Base-by-base conservation (phyloP, 2,113 vertebrate species). In the Struthidea cinerea region DNA sequence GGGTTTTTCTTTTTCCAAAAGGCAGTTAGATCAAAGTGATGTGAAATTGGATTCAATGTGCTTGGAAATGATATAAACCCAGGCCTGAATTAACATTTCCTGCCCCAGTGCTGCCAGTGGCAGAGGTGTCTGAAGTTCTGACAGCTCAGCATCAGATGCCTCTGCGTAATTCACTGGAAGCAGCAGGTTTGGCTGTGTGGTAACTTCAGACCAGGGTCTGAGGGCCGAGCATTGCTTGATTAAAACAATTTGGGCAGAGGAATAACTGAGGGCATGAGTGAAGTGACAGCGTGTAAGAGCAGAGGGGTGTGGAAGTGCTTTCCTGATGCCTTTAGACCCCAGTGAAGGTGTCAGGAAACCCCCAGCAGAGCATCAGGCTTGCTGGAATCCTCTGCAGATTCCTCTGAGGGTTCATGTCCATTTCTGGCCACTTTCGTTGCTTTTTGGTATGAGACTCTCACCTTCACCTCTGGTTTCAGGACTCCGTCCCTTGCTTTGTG, bases 371-470 rank as follows among this genome's bases (percentile, higher is more conserved):
- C 61, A 21, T 13, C 69, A 85, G 42, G 4, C 1, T 16, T 26
- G 18, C 61, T 67, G 53, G 47, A n/a, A 28, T 52, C 22, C 63
- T 60, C 46, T 4, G 1, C 8, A 33, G 24, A 8, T 13, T 26
- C 35, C 59, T 87, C 14, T 3, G 30, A 32, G 56, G 41, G 28
- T 1, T 63, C 13, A 15, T 28, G 13, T 0, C 26, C 20, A 7
- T 52, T 39, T 47, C 53, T 60, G 80, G 9, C 35, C 41, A 13
- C 32, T 74, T 67, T 5, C 37, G 17, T 9, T 8, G 1, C n/a
- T 52, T 57, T 12, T 61, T 6, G 2, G 1, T 10, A 1, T 1
- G 3, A 69, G 21, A 5, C 6, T 41, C 65, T 32, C 17, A 10
- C 1, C 1, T 10, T 37, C 59, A 14, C 17, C 41, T 78, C 75